These are phyloP conservation scores for Bovichtus variegatus DNA, from an alignment of 2,797 vertebrate species.

Conservation along the genomic window DNA sequence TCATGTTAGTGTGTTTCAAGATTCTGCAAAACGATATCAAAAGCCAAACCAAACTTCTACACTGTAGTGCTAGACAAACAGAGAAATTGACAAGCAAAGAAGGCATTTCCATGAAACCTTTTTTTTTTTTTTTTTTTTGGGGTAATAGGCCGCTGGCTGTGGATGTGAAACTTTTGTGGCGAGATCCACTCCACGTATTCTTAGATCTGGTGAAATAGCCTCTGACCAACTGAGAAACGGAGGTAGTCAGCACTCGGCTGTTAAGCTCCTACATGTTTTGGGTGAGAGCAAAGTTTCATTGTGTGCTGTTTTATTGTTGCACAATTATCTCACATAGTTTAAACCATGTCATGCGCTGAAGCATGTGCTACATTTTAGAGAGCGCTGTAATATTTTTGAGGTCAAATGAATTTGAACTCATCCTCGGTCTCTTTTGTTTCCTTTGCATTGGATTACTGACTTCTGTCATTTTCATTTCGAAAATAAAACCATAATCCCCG, in stretches of 20 bases:
- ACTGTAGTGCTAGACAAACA: slow-evolving; percentile 36
- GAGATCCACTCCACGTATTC: slow-evolving; percentile 51
- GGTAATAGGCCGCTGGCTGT: slow-evolving; percentile 33
- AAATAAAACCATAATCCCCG: slow-evolving; percentile 77
- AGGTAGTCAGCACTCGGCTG: slow-evolving; percentile 27
- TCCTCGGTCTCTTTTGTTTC: slow-evolving; percentile 60
- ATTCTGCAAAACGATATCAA: slow-evolving; percentile 60
- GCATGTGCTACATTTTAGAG: slow-evolving; percentile 14
- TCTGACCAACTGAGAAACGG: slow-evolving; percentile 44
- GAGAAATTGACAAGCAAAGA: slow-evolving; percentile 49
- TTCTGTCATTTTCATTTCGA: slow-evolving; percentile 77
- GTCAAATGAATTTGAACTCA: slow-evolving; percentile 64
- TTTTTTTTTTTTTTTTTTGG: too few relatives aligned
- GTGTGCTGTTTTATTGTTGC: slow-evolving; percentile 6
- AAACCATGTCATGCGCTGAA: slow-evolving; percentile 42
- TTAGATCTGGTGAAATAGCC: slow-evolving; percentile 46
- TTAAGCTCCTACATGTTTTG: slow-evolving; percentile 46
- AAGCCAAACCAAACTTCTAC: slow-evolving; percentile 52
- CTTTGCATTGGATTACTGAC: slow-evolving; percentile 74
- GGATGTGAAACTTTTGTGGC: slow-evolving; percentile 57
- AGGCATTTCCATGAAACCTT: slow-evolving; percentile 35
- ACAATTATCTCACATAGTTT: slow-evolving; percentile 33
- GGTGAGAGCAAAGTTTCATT: slow-evolving; percentile 51
- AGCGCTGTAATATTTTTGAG: slow-evolving; percentile 44
- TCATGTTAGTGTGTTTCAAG: slow-evolving; percentile 57